Conservation (phyloP, 2,888 invertebrate species). For the Acholoe squamosa region DNA sequence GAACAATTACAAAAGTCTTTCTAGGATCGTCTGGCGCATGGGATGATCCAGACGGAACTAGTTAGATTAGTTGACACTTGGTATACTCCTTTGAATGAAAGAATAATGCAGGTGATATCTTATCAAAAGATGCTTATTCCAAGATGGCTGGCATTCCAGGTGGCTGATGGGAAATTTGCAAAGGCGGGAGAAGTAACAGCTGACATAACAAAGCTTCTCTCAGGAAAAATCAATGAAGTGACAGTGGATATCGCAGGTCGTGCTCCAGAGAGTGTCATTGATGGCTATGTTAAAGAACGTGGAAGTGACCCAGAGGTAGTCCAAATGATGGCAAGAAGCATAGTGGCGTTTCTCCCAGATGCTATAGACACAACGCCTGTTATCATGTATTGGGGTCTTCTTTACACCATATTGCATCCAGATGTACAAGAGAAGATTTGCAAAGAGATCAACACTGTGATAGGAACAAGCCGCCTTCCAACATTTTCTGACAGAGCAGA, state of each 20-base stretch:
- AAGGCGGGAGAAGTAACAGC: neutral
- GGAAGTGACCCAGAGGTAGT: neutral
- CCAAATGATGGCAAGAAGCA: neutral
- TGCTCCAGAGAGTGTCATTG: neutral
- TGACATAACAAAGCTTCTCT: neutral
- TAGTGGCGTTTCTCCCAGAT: conserved; percentile 28
- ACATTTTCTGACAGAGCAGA: neutral
- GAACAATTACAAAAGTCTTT: neutral
- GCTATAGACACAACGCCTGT: neutral
- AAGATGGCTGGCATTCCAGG: neutral
- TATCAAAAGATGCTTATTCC: neutral
- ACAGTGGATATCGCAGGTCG: neutral
- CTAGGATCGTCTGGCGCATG: neutral
- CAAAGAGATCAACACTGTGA: neutral
- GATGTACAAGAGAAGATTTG: neutral
- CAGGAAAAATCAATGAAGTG: neutral
- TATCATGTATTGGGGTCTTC: neutral
- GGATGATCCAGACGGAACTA: conserved; percentile 25
- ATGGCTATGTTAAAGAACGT: neutral
- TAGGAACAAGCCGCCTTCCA: neutral
- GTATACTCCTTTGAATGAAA: neutral
- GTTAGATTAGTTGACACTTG: neutral
- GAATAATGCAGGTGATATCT: neutral
- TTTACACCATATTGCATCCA: neutral
- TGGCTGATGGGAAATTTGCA: too few species aligned